Percentiles rank a stretch among this genome's conserved stretches.
These are phyloP conservation scores for Drosophila meridiana DNA, from an alignment of 2,888 invertebrate genomes.

Conservation along the genomic window DNA sequence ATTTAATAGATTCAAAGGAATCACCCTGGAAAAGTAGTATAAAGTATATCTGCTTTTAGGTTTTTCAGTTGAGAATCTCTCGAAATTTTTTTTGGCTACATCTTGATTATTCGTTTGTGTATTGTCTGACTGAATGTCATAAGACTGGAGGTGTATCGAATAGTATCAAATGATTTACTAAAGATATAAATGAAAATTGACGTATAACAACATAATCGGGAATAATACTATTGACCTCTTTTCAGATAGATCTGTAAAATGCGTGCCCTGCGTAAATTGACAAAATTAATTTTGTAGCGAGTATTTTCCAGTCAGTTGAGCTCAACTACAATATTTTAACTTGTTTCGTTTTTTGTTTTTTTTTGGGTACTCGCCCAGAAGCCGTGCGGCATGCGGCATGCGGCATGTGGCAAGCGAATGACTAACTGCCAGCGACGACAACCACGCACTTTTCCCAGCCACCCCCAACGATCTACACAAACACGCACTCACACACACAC, in stretches of 20 bases:
- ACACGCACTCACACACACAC: constrained; percentile 8
- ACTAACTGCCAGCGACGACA: constrained; percentile 73
- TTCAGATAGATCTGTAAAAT: too few relatives aligned
- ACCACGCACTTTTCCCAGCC: constrained; percentile 65
- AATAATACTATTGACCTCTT: too few relatives aligned
- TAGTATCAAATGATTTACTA: too few relatives aligned
- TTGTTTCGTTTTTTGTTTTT: constrained; percentile 2
- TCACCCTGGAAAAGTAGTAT: neutral
- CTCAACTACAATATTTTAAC: neutral
- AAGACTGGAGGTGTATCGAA: too few relatives aligned
- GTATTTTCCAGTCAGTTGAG: neutral
- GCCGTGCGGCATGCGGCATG: constrained; percentile 10
- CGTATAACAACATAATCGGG: neutral
- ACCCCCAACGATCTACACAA: constrained; percentile 32
- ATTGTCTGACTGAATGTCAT: too few relatives aligned
- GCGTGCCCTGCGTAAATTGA: too few relatives aligned
- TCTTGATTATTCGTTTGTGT: too few relatives aligned
- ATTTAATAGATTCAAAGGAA: neutral
- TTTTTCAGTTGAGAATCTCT: too few relatives aligned
- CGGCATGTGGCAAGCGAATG: constrained; percentile 54
- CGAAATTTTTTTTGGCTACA: too few relatives aligned
- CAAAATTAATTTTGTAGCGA: neutral
- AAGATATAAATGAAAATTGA: too few relatives aligned
- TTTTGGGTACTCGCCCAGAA: constrained; percentile 9
- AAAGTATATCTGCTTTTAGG: too few relatives aligned